These are phyloP conservation scores for Aphrophora alni DNA, from an alignment of 2,888 invertebrate species.

Conservation along the genomic window DNA sequence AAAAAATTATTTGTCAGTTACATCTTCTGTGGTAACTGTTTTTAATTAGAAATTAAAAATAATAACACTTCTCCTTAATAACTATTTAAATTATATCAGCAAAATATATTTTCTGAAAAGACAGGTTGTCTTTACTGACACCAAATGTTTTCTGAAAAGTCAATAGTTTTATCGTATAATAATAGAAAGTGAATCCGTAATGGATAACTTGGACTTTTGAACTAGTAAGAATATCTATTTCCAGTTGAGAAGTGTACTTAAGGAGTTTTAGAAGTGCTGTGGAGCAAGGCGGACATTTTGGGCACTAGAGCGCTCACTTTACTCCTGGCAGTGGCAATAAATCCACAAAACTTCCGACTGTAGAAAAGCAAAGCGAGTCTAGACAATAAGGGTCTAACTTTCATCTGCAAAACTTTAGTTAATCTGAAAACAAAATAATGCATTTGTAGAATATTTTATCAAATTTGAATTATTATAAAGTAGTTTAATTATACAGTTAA, in stretches of 20 bases:
- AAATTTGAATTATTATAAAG: neutral
- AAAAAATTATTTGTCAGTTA: too few species aligned
- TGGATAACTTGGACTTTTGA: neutral
- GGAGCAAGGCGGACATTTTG: neutral
- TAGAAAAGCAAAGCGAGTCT: neutral
- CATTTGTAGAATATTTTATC: neutral
- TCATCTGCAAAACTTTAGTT: neutral
- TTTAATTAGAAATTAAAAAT: too few species aligned
- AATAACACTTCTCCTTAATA: too few species aligned
- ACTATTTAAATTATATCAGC: too few species aligned
- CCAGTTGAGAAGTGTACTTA: neutral
- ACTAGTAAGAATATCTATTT: neutral
- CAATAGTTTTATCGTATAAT: neutral
- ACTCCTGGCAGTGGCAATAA: neutral
- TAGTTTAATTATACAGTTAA: too few species aligned
- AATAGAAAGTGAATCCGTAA: neutral
- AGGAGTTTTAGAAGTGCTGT: neutral
- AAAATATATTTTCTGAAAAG: too few species aligned
- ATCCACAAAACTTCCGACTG: neutral
- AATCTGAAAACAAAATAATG: neutral
- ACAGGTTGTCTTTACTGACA: too few species aligned
- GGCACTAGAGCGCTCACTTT: neutral
- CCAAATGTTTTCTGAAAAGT: neutral
- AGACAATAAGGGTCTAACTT: slow-evolving; percentile 4
- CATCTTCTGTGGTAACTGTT: too few species aligned